phyloP scores from a whole-genome alignment of 1,140 invertebrate species.

The Drosophila sp. region DNA sequence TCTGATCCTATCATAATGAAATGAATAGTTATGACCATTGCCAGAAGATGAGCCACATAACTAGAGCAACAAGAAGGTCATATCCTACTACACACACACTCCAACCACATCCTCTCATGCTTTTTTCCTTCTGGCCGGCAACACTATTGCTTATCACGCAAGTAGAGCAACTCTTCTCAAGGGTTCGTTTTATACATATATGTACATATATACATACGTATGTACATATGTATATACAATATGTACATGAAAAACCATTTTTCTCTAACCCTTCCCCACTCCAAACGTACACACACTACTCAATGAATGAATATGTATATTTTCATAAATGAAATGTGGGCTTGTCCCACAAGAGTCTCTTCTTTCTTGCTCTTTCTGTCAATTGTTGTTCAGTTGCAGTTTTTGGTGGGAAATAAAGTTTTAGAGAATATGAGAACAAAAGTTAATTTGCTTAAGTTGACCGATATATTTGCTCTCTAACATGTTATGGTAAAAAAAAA shows the following conservation, averaged over 20 bases:
- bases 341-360: conserved; percentile 28
- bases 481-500: background rate
- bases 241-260: conserved; percentile 29
- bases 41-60: conserved; percentile 4
- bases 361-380: conserved; percentile 23
- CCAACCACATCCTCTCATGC: too few species aligned
- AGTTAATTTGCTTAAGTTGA: background rate
- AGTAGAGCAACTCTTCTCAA: conserved; percentile 36
- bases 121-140: conserved; percentile 2
- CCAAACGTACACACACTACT: conserved; percentile 20
- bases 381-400: conserved; percentile 36
- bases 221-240: conserved; percentile 16
- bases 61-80: conserved; percentile 29
- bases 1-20: conserved; percentile 15
- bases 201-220: background rate
- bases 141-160: conserved; percentile 36
- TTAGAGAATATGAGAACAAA: background rate
- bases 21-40: conserved; percentile 39
- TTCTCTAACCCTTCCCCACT: conserved; percentile 32
- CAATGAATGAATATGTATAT: conserved; percentile 40
- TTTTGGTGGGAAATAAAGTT: conserved; percentile 3
- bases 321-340: conserved; percentile 55
- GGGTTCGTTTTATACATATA: conserved; percentile 19
- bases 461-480: background rate
- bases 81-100: background rate